These are phyloP conservation scores for Pterobdella sp. DNA, from an alignment of 2,888 invertebrate species.

Conservation along the genomic window DNA sequence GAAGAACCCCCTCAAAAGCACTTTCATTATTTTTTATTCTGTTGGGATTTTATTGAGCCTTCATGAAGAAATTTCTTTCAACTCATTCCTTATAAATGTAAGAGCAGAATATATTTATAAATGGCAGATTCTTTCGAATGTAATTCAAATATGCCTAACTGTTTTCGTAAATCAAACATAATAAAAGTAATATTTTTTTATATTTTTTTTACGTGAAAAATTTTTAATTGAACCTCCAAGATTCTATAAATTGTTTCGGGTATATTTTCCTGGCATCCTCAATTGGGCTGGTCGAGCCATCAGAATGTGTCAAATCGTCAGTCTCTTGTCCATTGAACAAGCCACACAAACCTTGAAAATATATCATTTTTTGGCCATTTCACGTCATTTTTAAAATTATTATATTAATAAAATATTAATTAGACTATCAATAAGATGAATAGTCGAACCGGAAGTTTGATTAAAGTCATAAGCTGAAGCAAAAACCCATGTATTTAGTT, in stretches of 20 bases:
- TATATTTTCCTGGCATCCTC: constrained; percentile 5
- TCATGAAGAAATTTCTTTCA: no score
- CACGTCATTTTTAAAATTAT: no score
- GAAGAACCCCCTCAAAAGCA: constrained; percentile 28
- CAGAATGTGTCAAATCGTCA: constrained; percentile 33
- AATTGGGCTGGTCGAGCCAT: constrained; percentile 25
- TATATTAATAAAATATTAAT: not conserved
- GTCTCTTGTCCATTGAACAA: constrained; percentile 29
- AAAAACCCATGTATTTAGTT: constrained; percentile 33
- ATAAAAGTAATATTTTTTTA: not conserved
- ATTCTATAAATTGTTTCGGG: constrained; percentile 24
- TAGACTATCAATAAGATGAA: not conserved
- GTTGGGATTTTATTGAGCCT: not conserved
- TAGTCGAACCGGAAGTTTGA: constrained; percentile 27
- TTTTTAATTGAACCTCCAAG: constrained; percentile 30
- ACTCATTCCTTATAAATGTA: no score
- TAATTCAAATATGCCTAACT: not conserved
- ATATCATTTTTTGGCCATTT: no score
- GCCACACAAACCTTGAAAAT: constrained; percentile 34
- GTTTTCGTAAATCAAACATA: not conserved
- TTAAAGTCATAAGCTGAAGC: constrained; percentile 32
- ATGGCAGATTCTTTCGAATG: not conserved
- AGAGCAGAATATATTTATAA: no score
- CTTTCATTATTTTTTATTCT: constrained; percentile 27
- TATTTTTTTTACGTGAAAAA: not conserved